Conservation (phyloP, 1,140 invertebrate genomes). For the Paracyclopina nana region DNA sequence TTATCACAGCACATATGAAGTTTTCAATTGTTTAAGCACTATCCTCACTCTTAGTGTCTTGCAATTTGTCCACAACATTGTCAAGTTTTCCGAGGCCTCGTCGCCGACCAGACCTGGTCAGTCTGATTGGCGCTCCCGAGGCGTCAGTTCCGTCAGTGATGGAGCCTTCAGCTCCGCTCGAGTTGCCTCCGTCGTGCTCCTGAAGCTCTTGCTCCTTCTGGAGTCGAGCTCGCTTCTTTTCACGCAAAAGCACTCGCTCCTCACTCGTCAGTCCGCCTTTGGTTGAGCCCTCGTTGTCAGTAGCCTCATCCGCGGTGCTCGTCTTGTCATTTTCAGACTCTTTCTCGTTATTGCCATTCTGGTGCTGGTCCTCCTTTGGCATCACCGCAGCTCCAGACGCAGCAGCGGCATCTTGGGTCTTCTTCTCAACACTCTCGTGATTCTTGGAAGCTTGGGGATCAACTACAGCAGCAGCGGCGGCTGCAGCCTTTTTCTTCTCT, state of each 20-base stretch:
- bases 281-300: slow-evolving; percentile 2
- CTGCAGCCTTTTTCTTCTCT: slow-evolving; percentile 10
- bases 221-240: slow-evolving; percentile 13
- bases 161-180: too few relatives aligned
- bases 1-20: too few relatives aligned
- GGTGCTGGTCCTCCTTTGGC: neutral
- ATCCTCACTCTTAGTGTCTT: too few relatives aligned
- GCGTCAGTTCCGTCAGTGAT: too few relatives aligned
- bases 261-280: slow-evolving; percentile 12
- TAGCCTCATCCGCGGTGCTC: neutral
- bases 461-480: neutral
- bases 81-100: too few relatives aligned
- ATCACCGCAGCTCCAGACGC: neutral
- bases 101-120: too few relatives aligned
- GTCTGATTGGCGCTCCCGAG: too few relatives aligned
- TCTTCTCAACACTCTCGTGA: neutral
- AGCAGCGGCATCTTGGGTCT: neutral
- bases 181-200: neutral
- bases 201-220: slow-evolving; percentile 10
- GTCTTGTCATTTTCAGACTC: neutral
- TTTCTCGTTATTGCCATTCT: neutral
- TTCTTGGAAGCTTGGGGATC: too few relatives aligned
- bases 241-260: slow-evolving; percentile 14
- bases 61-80: too few relatives aligned
- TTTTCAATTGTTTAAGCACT: too few relatives aligned